Evolutionary conservation across 2,888 invertebrate species (phyloP).

Genomic region (Acanthosoma haemorrhoidale): DNA sequence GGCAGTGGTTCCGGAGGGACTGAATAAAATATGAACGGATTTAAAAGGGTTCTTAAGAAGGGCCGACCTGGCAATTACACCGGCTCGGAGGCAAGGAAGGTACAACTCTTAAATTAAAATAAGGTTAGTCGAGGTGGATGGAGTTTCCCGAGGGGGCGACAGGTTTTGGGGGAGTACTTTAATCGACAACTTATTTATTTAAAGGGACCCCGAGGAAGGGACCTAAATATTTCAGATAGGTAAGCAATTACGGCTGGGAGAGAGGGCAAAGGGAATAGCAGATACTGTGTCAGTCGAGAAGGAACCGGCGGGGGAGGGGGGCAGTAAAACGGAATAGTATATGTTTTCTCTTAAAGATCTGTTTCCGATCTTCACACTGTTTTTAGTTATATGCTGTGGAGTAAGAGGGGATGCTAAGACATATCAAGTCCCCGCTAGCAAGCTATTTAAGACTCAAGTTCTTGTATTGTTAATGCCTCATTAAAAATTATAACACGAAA

Average conservation of each 20-base stretch:
- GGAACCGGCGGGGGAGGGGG: too few relatives aligned
- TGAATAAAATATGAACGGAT: conserved; percentile 23
- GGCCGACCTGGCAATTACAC: conserved; percentile 11
- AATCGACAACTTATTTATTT: conserved; percentile 22
- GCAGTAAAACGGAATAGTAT: not conserved
- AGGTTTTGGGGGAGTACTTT: not conserved
- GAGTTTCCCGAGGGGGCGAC: not conserved
- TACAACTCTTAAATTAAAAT: conserved; percentile 23
- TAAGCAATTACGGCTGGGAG: not conserved
- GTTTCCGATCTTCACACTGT: not conserved
- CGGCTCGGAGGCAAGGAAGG: not conserved
- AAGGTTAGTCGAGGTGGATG: not conserved
- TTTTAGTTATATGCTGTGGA: too few relatives aligned
- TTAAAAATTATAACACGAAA: too few relatives aligned
- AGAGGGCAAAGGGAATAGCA: conserved; percentile 19
- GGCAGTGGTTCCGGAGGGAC: too few relatives aligned
- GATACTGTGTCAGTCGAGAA: too few relatives aligned
- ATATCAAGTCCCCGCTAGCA: too few relatives aligned
- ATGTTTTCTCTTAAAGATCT: not conserved
- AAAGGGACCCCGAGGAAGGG: not conserved
- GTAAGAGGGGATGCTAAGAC: too few relatives aligned
- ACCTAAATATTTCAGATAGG: conserved; percentile 20
- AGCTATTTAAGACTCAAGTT: too few relatives aligned
- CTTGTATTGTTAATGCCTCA: too few relatives aligned
- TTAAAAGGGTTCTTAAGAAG: not conserved